Evolutionary conservation across 2,113 vertebrate species (phyloP).

Genomic region (Ancistrus triradiatus): DNA sequence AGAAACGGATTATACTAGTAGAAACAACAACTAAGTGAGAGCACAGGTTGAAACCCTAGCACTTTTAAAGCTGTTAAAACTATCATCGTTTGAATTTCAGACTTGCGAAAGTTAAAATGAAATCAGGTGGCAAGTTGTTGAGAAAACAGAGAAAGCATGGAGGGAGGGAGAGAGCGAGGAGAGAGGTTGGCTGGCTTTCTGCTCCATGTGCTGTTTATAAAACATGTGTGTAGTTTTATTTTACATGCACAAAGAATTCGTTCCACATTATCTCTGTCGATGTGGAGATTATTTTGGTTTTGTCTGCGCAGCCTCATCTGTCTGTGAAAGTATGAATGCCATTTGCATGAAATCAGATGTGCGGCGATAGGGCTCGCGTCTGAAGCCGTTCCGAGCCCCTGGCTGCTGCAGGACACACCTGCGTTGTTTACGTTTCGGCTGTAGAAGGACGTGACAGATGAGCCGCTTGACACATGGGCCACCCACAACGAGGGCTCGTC

Average conservation of each 20-base stretch:
- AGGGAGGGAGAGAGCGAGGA: not conserved
- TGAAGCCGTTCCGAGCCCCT: not conserved
- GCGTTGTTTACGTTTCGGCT: slow-evolving; percentile 37
- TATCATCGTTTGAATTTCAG: too few relatives aligned
- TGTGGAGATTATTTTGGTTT: slow-evolving; percentile 26
- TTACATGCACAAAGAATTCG: slow-evolving; percentile 31
- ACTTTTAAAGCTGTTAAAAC: too few relatives aligned
- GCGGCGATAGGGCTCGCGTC: slow-evolving; percentile 15
- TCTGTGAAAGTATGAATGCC: slow-evolving; percentile 8
- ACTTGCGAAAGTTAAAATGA: slow-evolving; percentile 25
- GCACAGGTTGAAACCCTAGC: too few relatives aligned
- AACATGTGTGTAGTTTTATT: slow-evolving; percentile 29
- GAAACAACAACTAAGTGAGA: too few relatives aligned
- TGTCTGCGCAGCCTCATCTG: slow-evolving; percentile 18
- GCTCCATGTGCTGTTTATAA: too few relatives aligned
- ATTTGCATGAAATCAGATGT: slow-evolving; percentile 23
- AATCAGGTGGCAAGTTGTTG: too few relatives aligned
- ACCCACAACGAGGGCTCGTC: slow-evolving; percentile 35
- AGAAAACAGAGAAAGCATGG: too few relatives aligned
- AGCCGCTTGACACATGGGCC: slow-evolving; percentile 30
- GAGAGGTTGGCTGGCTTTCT: too few relatives aligned
- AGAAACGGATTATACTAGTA: too few relatives aligned
- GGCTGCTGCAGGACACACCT: slow-evolving; percentile 31
- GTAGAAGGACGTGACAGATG: slow-evolving; percentile 34
- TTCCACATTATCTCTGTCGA: slow-evolving; percentile 16